Evolutionary conservation across 2,797 vertebrate species (phyloP).

Genomic region (Salmo trutta): DNA sequence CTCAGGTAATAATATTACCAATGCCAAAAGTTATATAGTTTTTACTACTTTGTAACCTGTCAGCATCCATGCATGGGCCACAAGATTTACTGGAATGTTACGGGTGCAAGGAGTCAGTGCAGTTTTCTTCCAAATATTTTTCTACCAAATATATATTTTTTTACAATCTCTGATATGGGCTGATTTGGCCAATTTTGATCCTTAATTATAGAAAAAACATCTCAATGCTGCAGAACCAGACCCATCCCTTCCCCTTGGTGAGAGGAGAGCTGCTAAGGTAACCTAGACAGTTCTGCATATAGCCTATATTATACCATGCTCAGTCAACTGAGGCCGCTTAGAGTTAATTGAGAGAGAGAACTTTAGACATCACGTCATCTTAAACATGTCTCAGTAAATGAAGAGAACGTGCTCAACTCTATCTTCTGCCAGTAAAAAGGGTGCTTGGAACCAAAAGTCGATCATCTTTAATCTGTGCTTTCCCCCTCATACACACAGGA

Average conservation of each 20-base stretch:
- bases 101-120: not conserved
- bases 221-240: constrained; percentile 68
- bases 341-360: not conserved
- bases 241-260: constrained; percentile 79
- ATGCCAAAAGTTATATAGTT: not conserved
- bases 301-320: not conserved
- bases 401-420: no score
- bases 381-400: no score
- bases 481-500: constrained; percentile 20
- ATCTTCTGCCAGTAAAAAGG: no score
- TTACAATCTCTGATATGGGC: not conserved
- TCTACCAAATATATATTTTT: not conserved
- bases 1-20: constrained; percentile 77
- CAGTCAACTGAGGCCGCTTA: not conserved
- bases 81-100: not conserved
- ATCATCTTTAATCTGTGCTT: not conserved
- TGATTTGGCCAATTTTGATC: constrained; percentile 16
- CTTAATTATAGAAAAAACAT: constrained; percentile 77
- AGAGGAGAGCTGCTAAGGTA: constrained; percentile 81
- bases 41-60: not conserved
- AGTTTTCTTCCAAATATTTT: not conserved
- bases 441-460: no score
- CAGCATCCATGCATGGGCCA: not conserved
- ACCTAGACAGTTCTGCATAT: not conserved
- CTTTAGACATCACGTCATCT: no score